Evolutionary conservation across 2,888 invertebrate genomes (phyloP).

Genomic region (Trachelus troglodyta): DNA sequence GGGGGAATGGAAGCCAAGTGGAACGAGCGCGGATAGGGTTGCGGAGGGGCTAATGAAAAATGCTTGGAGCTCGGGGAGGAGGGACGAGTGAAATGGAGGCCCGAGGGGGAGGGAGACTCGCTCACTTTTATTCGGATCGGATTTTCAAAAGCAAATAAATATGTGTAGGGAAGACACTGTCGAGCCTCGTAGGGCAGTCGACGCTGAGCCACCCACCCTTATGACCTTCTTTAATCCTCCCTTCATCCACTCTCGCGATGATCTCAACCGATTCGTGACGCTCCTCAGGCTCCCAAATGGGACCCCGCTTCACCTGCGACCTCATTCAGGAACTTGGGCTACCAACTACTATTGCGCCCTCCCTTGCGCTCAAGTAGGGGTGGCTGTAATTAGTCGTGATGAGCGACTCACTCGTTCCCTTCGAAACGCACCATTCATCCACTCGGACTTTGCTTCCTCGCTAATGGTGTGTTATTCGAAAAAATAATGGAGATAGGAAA

Average conservation of each 20-base stretch:
- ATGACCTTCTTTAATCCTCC: background rate
- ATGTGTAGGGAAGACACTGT: background rate
- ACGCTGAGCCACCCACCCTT: background rate
- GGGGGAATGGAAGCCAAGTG: background rate
- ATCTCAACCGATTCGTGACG: background rate
- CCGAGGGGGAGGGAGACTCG: background rate
- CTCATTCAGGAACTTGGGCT: background rate
- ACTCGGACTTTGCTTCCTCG: background rate
- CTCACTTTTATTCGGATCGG: background rate
- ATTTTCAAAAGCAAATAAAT: background rate
- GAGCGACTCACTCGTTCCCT: background rate
- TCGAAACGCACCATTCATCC: background rate
- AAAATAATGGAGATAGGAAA: background rate
- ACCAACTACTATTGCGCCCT: background rate
- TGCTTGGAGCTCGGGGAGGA: background rate
- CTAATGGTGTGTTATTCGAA: background rate
- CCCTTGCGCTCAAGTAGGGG: background rate
- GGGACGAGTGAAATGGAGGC: background rate
- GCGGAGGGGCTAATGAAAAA: slow-evolving; percentile 12
- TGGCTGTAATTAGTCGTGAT: background rate
- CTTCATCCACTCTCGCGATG: background rate
- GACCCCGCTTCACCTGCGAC: background rate
- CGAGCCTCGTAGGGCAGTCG: background rate
- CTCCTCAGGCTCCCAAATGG: background rate
- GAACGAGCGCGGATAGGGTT: slow-evolving; percentile 14